Evolutionary conservation across 2,888 invertebrate species (phyloP).

Genomic region (Endomychus coccineus): DNA sequence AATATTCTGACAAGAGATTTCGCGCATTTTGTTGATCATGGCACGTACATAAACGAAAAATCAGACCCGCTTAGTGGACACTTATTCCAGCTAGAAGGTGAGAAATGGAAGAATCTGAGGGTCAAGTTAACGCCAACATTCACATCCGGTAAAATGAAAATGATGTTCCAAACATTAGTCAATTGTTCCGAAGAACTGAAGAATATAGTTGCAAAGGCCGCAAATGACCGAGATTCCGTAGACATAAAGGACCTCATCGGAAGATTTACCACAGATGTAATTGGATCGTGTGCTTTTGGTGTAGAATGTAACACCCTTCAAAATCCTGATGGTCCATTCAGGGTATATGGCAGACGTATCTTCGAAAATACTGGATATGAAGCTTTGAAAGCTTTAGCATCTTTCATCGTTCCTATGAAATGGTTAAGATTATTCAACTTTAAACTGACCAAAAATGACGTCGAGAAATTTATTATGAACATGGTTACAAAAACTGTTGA

Average conservation of each 20-base stretch:
- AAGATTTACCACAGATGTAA: constrained; percentile 52
- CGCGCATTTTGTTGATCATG: constrained; percentile 54
- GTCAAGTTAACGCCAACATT: constrained; percentile 56
- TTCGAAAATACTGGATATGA: constrained; percentile 19
- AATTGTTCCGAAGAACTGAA: constrained; percentile 29
- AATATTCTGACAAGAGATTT: constrained; percentile 53
- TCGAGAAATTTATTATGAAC: constrained; percentile 42
- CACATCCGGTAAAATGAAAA: constrained; percentile 56
- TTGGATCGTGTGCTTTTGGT: constrained; percentile 53
- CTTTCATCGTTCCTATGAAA: constrained; percentile 16
- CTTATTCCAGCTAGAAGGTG: constrained; percentile 49
- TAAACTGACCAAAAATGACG: constrained; percentile 22
- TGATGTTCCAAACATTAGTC: constrained; percentile 52
- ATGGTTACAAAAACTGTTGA: constrained; percentile 43
- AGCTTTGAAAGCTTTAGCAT: constrained; percentile 9
- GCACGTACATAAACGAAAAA: constrained; percentile 50
- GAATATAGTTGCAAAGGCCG: constrained; percentile 1
- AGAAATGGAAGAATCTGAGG: constrained; percentile 54
- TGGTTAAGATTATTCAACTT: constrained; percentile 20
- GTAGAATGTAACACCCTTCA: constrained; percentile 51
- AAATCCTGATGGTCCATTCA: constrained; percentile 46
- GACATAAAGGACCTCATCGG: constrained; percentile 7
- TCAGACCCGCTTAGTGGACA: constrained; percentile 51
- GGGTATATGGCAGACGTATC: constrained; percentile 16
- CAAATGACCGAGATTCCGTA: background rate